These are phyloP conservation scores for Cavia porcellus DNA, from an alignment of 2,113 vertebrate species.

Conservation along the genomic window DNA sequence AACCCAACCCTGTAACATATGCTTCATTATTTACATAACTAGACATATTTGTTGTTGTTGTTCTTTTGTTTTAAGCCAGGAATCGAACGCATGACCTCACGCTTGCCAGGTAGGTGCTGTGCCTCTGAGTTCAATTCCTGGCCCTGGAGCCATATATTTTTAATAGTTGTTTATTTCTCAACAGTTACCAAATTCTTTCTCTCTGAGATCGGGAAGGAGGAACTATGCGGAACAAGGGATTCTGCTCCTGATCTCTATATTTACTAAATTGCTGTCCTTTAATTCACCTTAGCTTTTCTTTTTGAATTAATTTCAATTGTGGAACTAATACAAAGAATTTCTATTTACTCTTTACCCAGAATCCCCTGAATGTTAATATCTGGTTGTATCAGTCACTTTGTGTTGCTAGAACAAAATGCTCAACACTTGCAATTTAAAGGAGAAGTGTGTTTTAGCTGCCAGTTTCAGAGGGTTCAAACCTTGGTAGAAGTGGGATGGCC, in stretches of 20 bases:
- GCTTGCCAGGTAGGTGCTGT: too few relatives aligned
- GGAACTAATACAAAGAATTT: not conserved
- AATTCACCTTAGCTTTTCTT: conserved; percentile 19
- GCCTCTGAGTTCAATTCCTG: too few relatives aligned
- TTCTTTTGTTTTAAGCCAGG: too few relatives aligned
- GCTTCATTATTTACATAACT: conserved; percentile 2
- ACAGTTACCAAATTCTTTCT: not conserved
- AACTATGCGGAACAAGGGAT: not conserved
- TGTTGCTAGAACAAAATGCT: not conserved
- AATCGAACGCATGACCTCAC: too few relatives aligned
- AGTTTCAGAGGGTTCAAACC: not conserved
- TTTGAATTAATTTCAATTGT: conserved; percentile 11
- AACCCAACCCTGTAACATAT: not conserved
- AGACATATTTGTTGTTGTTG: not conserved
- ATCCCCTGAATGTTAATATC: not conserved
- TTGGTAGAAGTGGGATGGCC: not conserved
- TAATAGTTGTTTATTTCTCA: not conserved
- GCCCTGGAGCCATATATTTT: not conserved
- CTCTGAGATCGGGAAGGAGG: not conserved
- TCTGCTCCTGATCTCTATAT: not conserved
- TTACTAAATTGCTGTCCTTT: not conserved
- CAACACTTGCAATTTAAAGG: not conserved
- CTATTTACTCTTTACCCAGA: not conserved
- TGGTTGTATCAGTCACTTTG: not conserved
- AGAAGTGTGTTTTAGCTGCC: not conserved